phyloP scores from a whole-genome alignment of 2,888 invertebrate species.

The Nineta flava region DNA sequence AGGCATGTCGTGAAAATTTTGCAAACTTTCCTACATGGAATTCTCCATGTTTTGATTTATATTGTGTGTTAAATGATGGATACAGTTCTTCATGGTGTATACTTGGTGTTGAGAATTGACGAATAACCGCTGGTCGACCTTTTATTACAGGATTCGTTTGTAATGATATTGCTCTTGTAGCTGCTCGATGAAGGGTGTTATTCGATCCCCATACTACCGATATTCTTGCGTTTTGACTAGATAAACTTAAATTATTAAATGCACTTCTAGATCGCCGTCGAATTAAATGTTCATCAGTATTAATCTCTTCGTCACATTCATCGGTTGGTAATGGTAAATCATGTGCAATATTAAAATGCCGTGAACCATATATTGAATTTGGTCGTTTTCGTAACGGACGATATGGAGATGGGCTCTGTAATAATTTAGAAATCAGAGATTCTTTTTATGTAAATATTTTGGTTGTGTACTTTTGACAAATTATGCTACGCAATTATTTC shows the following conservation, averaged over 20 bases:
- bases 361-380: conserved; percentile 33
- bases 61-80: background rate
- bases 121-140: conserved; percentile 23
- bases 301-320: conserved; percentile 34
- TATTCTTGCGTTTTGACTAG: background rate
- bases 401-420: conserved; percentile 22
- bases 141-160: conserved; percentile 18
- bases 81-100: conserved; percentile 10
- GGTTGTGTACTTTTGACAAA: background rate
- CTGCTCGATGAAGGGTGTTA: conserved; percentile 15
- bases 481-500: no score
- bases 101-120: conserved; percentile 34
- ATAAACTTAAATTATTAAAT: no score
- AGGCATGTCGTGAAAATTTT: background rate
- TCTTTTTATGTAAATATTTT: background rate
- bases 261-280: background rate
- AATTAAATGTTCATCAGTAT: conserved; percentile 11
- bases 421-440: no score
- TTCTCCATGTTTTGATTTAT: background rate
- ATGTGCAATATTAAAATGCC: conserved; percentile 35
- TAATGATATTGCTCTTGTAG: conserved; percentile 23
- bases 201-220: background rate
- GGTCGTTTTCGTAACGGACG: conserved; percentile 31
- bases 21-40: background rate
- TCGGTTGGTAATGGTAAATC: conserved; percentile 43